Conservation (phyloP, 2,888 invertebrate genomes). For the Lutraria lutraria region DNA sequence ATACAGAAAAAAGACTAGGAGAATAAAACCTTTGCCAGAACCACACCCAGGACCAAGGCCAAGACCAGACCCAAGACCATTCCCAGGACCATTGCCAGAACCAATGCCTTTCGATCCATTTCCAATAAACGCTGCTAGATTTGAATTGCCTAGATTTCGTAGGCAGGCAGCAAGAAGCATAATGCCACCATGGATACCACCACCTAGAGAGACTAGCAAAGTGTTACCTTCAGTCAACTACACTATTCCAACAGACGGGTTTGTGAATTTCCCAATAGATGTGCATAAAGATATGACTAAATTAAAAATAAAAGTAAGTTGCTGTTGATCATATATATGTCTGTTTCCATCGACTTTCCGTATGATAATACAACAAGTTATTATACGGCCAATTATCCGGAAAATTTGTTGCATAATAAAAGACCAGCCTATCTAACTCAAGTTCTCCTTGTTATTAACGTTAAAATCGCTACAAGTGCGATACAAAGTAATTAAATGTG, state of each 20-base stretch:
- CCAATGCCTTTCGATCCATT: too few species aligned
- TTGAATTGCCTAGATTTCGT: too few species aligned
- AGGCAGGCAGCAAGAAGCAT: neutral
- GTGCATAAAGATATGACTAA: conserved; percentile 26
- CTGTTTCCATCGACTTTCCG: too few species aligned
- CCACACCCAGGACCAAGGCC: neutral
- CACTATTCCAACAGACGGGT: conserved; percentile 45
- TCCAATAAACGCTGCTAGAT: too few species aligned
- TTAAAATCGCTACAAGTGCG: too few species aligned
- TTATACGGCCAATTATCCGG: too few species aligned
- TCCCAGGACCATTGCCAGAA: neutral
- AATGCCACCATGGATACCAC: conserved; percentile 25
- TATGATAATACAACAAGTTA: too few species aligned
- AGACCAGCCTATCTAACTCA: too few species aligned
- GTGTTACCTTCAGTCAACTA: conserved; percentile 14
- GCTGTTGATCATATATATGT: too few species aligned
- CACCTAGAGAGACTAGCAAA: conserved; percentile 32
- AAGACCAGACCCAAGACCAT: conserved; percentile 31
- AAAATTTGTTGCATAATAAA: too few species aligned
- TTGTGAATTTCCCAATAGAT: conserved; percentile 44
- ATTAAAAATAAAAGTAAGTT: conserved; percentile 47
- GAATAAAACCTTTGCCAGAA: neutral
- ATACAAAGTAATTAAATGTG: too few species aligned
- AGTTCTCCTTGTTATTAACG: too few species aligned
- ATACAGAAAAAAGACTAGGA: conserved; percentile 60